These are phyloP conservation scores for Gastrophysa polygoni DNA, from an alignment of 2,888 invertebrate genomes.

Conservation along the genomic window DNA sequence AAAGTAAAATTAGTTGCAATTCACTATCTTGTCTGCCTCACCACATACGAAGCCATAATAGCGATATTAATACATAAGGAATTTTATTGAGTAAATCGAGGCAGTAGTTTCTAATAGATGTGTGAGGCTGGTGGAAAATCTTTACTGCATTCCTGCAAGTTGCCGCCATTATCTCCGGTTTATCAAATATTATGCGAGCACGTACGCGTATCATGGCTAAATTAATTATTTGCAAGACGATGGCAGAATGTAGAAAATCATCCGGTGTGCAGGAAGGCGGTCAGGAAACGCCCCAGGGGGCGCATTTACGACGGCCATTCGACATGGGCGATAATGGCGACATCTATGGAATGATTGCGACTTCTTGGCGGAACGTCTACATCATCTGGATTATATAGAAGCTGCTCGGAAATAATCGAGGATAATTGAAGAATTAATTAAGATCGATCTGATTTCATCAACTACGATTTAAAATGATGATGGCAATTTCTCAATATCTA, in stretches of 20 bases:
- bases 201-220: background rate
- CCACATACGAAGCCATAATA: background rate
- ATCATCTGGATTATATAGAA: background rate
- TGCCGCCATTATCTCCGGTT: background rate
- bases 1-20: background rate
- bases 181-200: slow-evolving; percentile 9
- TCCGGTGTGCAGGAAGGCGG: slow-evolving; percentile 25
- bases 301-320: slow-evolving; percentile 11
- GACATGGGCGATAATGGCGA: background rate
- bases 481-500: too few relatives aligned
- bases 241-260: slow-evolving; percentile 29
- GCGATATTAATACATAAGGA: background rate
- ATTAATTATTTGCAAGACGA: slow-evolving; percentile 25
- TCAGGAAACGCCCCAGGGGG: slow-evolving; percentile 15
- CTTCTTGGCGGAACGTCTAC: background rate
- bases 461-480: too few relatives aligned
- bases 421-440: background rate
- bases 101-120: too few relatives aligned
- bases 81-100: background rate
- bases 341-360: background rate
- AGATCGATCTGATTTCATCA: too few relatives aligned
- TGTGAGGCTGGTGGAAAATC: background rate
- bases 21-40: background rate
- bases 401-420: background rate
- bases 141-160: background rate